phyloP scores from a whole-genome alignment of 2,113 vertebrate species.

The Cardinalis cardinalis region DNA sequence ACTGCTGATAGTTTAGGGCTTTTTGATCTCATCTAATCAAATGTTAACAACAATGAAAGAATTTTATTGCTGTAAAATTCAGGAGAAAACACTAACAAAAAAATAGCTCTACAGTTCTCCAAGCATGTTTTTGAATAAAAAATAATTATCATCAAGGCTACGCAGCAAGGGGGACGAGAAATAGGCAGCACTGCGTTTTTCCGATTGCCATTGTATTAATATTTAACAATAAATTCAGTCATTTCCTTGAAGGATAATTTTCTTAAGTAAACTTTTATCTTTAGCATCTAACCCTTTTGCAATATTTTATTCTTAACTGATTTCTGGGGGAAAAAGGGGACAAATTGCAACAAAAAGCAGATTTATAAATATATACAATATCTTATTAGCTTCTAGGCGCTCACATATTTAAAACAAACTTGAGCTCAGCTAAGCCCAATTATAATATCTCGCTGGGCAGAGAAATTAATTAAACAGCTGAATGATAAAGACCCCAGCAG shows the following conservation, averaged over 20 bases:
- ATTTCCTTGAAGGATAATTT: constrained; percentile 48
- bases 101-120: constrained; percentile 22
- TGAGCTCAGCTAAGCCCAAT: constrained; percentile 55
- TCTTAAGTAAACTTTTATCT: constrained; percentile 60
- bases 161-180: constrained; percentile 41
- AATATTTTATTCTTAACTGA: constrained; percentile 33
- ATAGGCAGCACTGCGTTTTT: background rate
- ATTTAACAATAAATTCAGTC: constrained; percentile 56
- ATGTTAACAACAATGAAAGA: background rate
- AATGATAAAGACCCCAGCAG: constrained; percentile 62
- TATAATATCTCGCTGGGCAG: constrained; percentile 66
- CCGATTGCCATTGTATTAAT: constrained; percentile 59
- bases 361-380: constrained; percentile 57
- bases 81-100: constrained; percentile 14
- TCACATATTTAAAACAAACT: constrained; percentile 59
- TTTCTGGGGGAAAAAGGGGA: background rate
- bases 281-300: background rate
- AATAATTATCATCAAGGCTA: constrained; percentile 47
- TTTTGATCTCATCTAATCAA: constrained; percentile 28
- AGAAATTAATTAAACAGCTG: constrained; percentile 71
- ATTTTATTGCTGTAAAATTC: constrained; percentile 15
- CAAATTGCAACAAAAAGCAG: constrained; percentile 45
- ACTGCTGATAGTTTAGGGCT: background rate
- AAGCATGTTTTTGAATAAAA: constrained; percentile 47
- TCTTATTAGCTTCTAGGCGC: constrained; percentile 58